A percentile compares a stretch with the other conserved stretches of the same genome.
Evolutionary conservation across 2,797 vertebrate genomes (phyloP).

Genomic region (Takifugu ocellatus): DNA sequence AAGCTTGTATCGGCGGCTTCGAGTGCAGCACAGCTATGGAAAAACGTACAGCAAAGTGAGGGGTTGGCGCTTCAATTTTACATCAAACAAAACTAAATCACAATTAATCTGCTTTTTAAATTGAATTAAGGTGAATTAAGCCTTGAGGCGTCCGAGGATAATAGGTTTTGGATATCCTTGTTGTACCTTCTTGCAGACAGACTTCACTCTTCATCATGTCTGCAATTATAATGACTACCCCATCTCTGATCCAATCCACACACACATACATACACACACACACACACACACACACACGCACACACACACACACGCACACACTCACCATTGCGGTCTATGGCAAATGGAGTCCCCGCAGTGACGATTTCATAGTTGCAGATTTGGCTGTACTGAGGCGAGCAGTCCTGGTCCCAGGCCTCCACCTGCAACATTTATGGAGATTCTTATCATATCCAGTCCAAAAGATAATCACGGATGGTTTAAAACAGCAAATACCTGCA

Average conservation of each 20-base stretch:
- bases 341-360: conserved; percentile 90
- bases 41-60: background rate
- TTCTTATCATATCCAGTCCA: background rate
- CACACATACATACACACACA: background rate
- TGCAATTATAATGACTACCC: background rate
- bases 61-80: no score
- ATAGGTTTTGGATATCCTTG: background rate
- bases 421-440: conserved; percentile 71
- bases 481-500: conserved; percentile 66
- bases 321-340: conserved; percentile 96
- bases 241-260: background rate
- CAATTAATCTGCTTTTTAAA: background rate
- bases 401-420: conserved; percentile 93
- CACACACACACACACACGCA: background rate
- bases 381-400: conserved; percentile 95
- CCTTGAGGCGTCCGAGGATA: background rate
- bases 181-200: conserved; percentile 2
- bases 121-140: conserved; percentile 1
- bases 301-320: conserved; percentile 13
- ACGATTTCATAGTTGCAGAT: conserved; percentile 97
- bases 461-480: background rate
- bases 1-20: background rate
- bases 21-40: background rate
- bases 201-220: conserved; percentile 22
- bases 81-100: background rate